phyloP scores from a whole-genome alignment of 2,888 invertebrate genomes.

The Rhopalosiphum nymphaeae region DNA sequence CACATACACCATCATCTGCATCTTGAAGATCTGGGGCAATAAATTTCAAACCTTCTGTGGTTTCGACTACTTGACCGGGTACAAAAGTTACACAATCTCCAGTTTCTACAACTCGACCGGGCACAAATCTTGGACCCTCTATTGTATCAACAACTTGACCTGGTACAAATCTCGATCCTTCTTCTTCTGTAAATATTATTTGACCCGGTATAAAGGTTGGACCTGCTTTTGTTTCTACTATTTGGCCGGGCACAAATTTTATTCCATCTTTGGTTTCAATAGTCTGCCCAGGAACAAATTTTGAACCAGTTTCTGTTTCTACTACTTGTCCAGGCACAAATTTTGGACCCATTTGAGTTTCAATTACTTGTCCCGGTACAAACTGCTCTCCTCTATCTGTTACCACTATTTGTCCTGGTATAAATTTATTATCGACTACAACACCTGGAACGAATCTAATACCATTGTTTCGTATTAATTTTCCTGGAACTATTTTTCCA shows the following conservation, averaged over 20 bases:
- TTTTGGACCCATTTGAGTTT: slow-evolving; percentile 78
- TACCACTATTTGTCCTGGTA: slow-evolving; percentile 79
- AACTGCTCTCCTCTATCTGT: slow-evolving; percentile 81
- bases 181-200: slow-evolving; percentile 78
- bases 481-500: slow-evolving; percentile 76
- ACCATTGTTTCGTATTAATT: slow-evolving; percentile 76
- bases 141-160: slow-evolving; percentile 82
- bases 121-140: slow-evolving; percentile 77
- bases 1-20: slow-evolving; percentile 77
- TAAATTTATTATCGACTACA: slow-evolving; percentile 78
- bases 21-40: slow-evolving; percentile 79
- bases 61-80: slow-evolving; percentile 73
- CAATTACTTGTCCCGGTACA: slow-evolving; percentile 81
- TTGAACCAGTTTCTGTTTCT: slow-evolving; percentile 77
- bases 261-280: slow-evolving; percentile 80
- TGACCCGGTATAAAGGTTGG: slow-evolving; percentile 85
- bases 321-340: slow-evolving; percentile 85
- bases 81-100: slow-evolving; percentile 72
- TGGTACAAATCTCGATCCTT: slow-evolving; percentile 76
- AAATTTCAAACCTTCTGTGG: slow-evolving; percentile 75
- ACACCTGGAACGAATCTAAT: slow-evolving; percentile 80
- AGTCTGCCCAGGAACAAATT: slow-evolving; percentile 81
- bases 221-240: slow-evolving; percentile 81
- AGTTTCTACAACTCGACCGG: slow-evolving; percentile 72
- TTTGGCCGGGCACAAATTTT: slow-evolving; percentile 84